phyloP scores from a whole-genome alignment of 2,888 invertebrate genomes.

The Microctonus brassicae region DNA sequence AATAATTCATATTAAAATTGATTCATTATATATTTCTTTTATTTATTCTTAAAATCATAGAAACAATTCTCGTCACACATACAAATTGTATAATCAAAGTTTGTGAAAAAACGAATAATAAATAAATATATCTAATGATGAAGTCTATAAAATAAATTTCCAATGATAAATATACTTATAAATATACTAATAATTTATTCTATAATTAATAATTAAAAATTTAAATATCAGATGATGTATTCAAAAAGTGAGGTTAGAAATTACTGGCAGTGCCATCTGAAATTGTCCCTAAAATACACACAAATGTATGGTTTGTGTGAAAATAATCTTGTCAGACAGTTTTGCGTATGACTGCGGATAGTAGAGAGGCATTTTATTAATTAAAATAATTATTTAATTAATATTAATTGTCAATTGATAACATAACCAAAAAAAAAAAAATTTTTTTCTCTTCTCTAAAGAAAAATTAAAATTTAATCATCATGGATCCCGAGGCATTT shows the following conservation, averaged over 20 bases:
- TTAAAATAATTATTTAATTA: not conserved
- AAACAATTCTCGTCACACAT: not conserved
- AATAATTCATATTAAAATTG: too few relatives aligned
- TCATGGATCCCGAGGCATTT: conserved; percentile 96
- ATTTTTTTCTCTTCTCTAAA: not conserved
- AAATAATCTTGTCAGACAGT: not conserved
- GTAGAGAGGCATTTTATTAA: not conserved
- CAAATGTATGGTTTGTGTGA: not conserved
- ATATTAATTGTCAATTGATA: not conserved
- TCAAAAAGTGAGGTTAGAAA: not conserved
- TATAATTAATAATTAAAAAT: too few relatives aligned
- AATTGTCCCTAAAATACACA: not conserved
- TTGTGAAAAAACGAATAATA: not conserved
- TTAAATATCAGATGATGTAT: too few relatives aligned
- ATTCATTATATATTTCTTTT: not conserved
- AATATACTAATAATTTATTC: too few relatives aligned
- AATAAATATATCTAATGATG: not conserved
- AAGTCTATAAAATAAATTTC: too few relatives aligned
- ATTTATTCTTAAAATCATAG: not conserved
- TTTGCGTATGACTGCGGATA: not conserved
- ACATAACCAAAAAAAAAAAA: not conserved
- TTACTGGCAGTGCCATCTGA: not conserved
- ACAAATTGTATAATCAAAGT: conserved; percentile 2
- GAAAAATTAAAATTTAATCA: not conserved
- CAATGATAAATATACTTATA: too few relatives aligned